Evolutionary conservation across 2,113 vertebrate genomes (phyloP).

Genomic region (Urocynchramus pylzowi): DNA sequence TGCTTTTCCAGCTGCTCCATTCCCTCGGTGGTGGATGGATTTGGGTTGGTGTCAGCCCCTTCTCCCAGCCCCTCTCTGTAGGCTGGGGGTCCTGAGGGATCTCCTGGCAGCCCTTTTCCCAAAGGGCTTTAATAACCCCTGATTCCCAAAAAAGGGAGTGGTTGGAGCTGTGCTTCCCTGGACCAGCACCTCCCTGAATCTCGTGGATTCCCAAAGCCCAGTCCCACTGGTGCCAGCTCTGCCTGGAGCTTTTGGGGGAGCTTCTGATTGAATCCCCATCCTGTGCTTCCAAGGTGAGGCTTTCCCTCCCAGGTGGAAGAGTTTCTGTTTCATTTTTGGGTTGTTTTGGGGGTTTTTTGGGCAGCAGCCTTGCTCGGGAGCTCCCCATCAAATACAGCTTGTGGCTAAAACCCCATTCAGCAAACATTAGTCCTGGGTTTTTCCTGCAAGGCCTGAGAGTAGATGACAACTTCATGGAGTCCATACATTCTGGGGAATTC

Average conservation of each 20-base stretch:
- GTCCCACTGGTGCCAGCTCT: neutral
- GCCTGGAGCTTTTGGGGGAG: neutral
- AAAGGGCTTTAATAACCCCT: neutral
- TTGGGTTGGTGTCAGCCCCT: neutral
- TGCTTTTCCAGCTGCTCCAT: neutral
- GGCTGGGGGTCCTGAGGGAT: neutral
- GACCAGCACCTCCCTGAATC: neutral
- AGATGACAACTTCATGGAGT: neutral
- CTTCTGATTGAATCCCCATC: neutral
- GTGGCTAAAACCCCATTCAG: neutral
- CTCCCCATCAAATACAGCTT: neutral
- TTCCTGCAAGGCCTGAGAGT: neutral
- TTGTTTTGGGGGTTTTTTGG: neutral
- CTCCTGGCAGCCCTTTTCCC: neutral
- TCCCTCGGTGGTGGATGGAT: neutral
- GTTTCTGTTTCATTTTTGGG: neutral
- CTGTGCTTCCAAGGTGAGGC: neutral
- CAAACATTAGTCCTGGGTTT: neutral
- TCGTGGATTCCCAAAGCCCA: neutral
- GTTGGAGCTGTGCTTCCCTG: neutral
- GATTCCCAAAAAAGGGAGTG: neutral
- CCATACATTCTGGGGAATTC: neutral
- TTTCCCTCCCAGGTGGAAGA: neutral
- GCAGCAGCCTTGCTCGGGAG: neutral
- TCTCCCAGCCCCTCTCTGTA: accelerated